These are phyloP conservation scores for Dendropsophus ebraccatus DNA, from an alignment of 2,113 vertebrate genomes.

Conservation along the genomic window DNA sequence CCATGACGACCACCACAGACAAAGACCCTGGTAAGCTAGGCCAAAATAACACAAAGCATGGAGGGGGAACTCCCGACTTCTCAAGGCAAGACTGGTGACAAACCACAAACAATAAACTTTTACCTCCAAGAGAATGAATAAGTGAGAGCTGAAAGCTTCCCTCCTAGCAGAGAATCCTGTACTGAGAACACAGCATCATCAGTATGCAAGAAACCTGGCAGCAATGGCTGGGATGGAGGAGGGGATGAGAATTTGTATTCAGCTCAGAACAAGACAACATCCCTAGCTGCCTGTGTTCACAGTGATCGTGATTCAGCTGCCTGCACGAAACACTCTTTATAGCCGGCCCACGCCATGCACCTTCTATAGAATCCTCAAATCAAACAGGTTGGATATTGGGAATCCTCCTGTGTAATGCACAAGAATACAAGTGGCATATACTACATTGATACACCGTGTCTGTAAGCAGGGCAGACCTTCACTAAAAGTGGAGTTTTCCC, in stretches of 20 bases:
- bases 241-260: conserved; percentile 77
- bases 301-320: conserved; percentile 79
- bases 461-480: neutral
- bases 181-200: conserved; percentile 49
- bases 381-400: conserved; percentile 29
- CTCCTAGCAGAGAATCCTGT: conserved; percentile 23
- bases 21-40: conserved; percentile 25
- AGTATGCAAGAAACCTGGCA: conserved; percentile 53
- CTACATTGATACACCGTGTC: neutral
- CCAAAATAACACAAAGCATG: neutral
- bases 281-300: conserved; percentile 78
- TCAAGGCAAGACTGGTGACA: neutral
- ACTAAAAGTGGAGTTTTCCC: neutral
- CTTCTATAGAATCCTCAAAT: conserved; percentile 69
- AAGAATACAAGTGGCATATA: neutral
- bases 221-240: conserved; percentile 53
- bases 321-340: conserved; percentile 79
- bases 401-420: neutral
- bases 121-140: conserved; percentile 33
- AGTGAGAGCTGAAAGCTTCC: neutral
- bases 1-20: conserved; percentile 1
- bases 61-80: neutral
- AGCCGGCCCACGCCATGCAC: conserved; percentile 69
- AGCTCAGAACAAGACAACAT: conserved; percentile 78
- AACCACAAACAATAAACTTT: conserved; percentile 22